These are phyloP conservation scores for Rapana venosa DNA, from an alignment of 2,888 invertebrate genomes.

Conservation along the genomic window DNA sequence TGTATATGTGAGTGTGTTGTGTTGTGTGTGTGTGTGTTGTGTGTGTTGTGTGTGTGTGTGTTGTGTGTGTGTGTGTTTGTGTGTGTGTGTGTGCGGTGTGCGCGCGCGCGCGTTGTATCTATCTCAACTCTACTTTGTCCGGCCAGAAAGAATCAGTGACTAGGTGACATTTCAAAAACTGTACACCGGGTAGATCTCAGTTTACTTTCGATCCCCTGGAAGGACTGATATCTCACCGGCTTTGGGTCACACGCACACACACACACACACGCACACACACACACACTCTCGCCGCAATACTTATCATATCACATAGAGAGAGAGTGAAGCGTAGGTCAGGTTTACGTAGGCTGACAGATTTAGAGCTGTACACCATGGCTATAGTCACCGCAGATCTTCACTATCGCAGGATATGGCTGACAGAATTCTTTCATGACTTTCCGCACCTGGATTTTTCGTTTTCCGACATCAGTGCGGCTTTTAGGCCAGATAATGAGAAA, in stretches of 20 bases:
- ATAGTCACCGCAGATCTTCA: background rate
- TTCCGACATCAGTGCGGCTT: conserved; percentile 92
- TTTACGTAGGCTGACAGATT: background rate
- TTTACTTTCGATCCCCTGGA: no score
- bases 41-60: background rate
- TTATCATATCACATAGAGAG: background rate
- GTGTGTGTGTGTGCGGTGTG: background rate
- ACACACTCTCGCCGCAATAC: background rate
- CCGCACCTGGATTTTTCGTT: conserved; percentile 95
- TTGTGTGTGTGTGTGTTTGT: background rate
- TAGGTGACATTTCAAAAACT: no score
- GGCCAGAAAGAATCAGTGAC: no score
- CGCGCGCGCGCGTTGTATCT: no score
- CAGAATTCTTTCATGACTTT: conserved; percentile 90
- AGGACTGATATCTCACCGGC: no score
- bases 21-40: background rate
- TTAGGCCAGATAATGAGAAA: conserved; percentile 91
- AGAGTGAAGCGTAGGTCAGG: background rate
- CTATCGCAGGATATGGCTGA: conserved; percentile 79
- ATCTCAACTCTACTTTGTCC: background rate
- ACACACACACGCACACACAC: background rate
- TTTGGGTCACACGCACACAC: background rate
- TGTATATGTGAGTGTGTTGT: background rate
- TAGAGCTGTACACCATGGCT: background rate
- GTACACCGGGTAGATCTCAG: no score